A percentile compares a stretch with the other conserved stretches of the same genome.
These are phyloP conservation scores for Ginglymostoma cirratum DNA, from an alignment of 2,113 vertebrate species.

Conservation along the genomic window DNA sequence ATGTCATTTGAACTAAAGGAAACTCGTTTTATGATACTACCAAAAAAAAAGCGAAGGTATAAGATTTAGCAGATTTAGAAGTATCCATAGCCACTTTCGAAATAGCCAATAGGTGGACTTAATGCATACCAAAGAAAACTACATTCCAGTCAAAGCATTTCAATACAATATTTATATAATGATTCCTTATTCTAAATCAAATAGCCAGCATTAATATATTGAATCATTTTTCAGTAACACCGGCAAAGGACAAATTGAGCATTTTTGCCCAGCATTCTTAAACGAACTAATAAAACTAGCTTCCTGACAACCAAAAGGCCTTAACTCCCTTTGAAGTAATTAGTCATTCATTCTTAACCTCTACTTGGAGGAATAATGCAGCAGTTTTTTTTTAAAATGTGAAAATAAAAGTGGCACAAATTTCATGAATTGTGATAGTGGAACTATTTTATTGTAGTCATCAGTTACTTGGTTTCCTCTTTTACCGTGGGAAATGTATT, in stretches of 20 bases:
- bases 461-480: constrained; percentile 22
- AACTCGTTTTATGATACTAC: neutral
- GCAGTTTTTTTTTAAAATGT: neutral
- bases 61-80: neutral
- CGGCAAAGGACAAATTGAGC: neutral
- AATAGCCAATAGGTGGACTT: neutral
- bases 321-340: neutral
- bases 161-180: neutral
- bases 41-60: neutral
- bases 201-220: neutral
- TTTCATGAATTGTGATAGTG: neutral
- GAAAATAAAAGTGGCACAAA: constrained; percentile 7
- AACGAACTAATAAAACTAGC: neutral
- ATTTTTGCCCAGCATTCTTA: neutral
- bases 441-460: neutral
- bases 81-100: neutral
- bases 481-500: constrained; percentile 7
- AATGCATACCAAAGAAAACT: neutral
- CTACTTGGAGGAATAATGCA: neutral
- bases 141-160: neutral
- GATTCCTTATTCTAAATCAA: neutral
- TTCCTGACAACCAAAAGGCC: neutral
- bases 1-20: neutral
- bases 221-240: neutral
- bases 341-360: neutral